Base-by-base conservation (phyloP, 1,140 invertebrate genomes). In the Ceratosolen solmsi region DNA sequence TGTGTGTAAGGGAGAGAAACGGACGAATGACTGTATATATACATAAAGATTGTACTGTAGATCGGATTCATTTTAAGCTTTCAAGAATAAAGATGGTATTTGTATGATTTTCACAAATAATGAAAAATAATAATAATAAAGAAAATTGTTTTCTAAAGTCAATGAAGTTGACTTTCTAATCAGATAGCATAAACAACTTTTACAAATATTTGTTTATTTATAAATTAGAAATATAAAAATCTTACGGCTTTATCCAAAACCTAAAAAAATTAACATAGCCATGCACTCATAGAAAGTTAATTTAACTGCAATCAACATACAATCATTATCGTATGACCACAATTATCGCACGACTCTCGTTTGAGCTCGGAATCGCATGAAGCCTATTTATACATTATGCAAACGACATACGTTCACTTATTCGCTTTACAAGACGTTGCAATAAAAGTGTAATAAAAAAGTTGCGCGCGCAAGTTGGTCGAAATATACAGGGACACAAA, bases 121-220 rank as follows among this genome's bases (percentile, higher is more conserved):
- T n/a, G 30, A 15, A 56, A 33, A 25, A 56, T n/a, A 27, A 58
- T 25, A 56, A 5, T 41, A 75, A 75, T 38, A 25, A 76, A 58
- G 49, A 38, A 74, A 74, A 8, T 54, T 17, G 38, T 36, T 33
- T 54, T 33, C 25, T 70, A 54, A 13, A 25, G 41, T 17, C 17
- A 56, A 73, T 56, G 56, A 63, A 80, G 3, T 51, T 27, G n/a
- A 82, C 74, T 82, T 82, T 82, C 74, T 82, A 82, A 82, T 63
- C 27, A 33, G 7, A 13, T 46, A 15, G 51, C 36, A 51, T 70
- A 38, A 13, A 25, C 36, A 27, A 72, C 74, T 60, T 56, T 58
- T 49, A 11, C 51, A 77, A 77, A 77, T 77, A 72, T 77, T 78
- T 71, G 54, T 77, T 82, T 82, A 82, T 77, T 56, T 5, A 38